Base-by-base conservation (phyloP, 1,140 invertebrate species). In the Chironomus tepperi region DNA sequence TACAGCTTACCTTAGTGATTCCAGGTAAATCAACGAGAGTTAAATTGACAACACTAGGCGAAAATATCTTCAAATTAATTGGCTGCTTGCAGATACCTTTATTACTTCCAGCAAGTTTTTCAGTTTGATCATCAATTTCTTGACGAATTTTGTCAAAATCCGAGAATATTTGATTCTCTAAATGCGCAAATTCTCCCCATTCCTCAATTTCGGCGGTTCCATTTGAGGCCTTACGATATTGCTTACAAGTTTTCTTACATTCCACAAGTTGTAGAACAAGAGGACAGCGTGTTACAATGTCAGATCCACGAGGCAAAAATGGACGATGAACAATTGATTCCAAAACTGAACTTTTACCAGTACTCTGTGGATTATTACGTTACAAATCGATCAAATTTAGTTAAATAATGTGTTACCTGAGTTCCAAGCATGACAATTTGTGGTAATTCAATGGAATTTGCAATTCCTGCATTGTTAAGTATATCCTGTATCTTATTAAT, bases 11-110 rank as follows among this genome's bases (percentile, higher is more conserved):
- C 80, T 86, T 87, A 7, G 87, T 89, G 77, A 88, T 79, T 74
- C 87, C 87, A 74, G 87, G 87, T 74, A 88, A 81, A 83, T 88
- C 87, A 75, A 88, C 87, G 0, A 88, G 81, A 16, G 87, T 88
- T 73, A 88, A 80, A 77, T 88, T 88, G 47, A 65, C 18, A 34
- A 21, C 21, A 10, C 65, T 18, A 7, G 47, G 73, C 1, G 94
- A 96, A 81, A 85, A 96, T 77, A 90, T 93, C 83, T 94, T 96
- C 70, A 97, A 84, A 79, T 88, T 92, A 77, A 97, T 96, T 1
- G 43, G 16, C 3, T 64, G 43, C 3, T 19, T 9, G 65, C 16
- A 34, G 3, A 74, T 74, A 1, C 21, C 43, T 65, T 74, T 74
- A 12, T 65, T 74, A n/a, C 79, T 83, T 3, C 95, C 95, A 76